These are phyloP conservation scores for Tokudaia tokunoshimensis DNA, from an alignment of 2,797 vertebrate genomes.

Conservation along the genomic window DNA sequence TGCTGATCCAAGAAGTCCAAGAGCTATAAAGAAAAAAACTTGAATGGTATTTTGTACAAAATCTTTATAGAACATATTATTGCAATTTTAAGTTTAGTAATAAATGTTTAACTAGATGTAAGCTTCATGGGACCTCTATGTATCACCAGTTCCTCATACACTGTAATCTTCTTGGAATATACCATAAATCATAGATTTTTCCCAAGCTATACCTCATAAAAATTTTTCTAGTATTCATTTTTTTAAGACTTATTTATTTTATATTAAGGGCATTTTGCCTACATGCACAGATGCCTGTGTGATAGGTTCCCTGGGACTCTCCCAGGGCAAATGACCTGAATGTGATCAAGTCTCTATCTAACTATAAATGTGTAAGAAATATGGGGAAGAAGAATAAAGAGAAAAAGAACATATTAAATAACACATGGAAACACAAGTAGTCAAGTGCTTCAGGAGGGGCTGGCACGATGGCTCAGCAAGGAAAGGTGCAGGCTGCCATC, in stretches of 20 bases:
- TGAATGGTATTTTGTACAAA: slow-evolving; percentile 55
- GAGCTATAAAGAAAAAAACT: slow-evolving; percentile 88
- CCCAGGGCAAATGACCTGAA: background rate
- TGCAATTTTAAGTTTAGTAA: slow-evolving; percentile 18
- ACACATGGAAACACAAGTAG: background rate
- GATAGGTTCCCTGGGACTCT: background rate
- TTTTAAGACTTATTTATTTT: background rate
- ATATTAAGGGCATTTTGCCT: background rate
- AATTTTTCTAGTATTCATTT: background rate
- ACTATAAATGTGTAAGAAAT: slow-evolving; percentile 37
- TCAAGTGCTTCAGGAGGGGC: background rate
- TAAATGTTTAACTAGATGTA: slow-evolving; percentile 9
- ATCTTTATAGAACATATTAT: slow-evolving; percentile 15
- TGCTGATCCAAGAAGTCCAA: slow-evolving; percentile 97
- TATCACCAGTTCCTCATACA: background rate
- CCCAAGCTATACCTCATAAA: slow-evolving; percentile 16
- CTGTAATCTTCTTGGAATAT: background rate
- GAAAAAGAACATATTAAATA: slow-evolving; percentile 3
- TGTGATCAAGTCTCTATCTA: background rate
- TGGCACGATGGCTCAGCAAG: background rate
- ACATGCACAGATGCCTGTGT: background rate
- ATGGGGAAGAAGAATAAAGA: background rate
- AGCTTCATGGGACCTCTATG: background rate
- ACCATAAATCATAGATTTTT: background rate
- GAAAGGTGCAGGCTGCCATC: background rate